Evolutionary conservation across 1,140 invertebrate species (phyloP).

Genomic region (Monochamus saltuarius): DNA sequence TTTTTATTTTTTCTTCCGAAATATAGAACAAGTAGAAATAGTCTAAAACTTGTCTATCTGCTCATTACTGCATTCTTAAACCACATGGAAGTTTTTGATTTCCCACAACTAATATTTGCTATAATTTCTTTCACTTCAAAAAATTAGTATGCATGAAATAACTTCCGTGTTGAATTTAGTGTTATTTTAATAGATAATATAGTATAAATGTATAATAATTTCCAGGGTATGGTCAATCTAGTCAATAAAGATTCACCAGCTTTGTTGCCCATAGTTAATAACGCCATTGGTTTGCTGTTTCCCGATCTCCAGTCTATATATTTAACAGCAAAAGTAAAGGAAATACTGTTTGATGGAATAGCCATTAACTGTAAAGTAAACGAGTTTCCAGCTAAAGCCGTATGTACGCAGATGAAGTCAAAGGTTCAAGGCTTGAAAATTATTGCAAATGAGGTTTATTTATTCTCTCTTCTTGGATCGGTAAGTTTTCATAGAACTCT

Average conservation of each 20-base stretch:
- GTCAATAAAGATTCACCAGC: conserved; percentile 56
- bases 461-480: conserved; percentile 68
- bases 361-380: conserved; percentile 68
- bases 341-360: conserved; percentile 71
- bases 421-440: conserved; percentile 57
- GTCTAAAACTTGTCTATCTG: no score
- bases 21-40: no score
- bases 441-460: conserved; percentile 59
- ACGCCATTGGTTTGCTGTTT: conserved; percentile 61
- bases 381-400: conserved; percentile 68
- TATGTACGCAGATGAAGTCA: conserved; percentile 65
- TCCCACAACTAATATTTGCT: no score
- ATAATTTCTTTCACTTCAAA: no score
- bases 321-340: conserved; percentile 61
- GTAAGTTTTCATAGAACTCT: conserved; percentile 57
- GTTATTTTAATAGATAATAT: no score
- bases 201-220: no score
- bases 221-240: conserved; percentile 54
- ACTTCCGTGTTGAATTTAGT: no score
- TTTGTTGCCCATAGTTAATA: conserved; percentile 61
- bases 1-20: no score
- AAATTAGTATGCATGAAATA: no score
- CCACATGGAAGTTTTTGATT: no score
- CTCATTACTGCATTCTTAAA: no score
- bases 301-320: conserved; percentile 63